Base-by-base conservation (phyloP, 2,113 vertebrate genomes). In the Xenus cinereus region DNA sequence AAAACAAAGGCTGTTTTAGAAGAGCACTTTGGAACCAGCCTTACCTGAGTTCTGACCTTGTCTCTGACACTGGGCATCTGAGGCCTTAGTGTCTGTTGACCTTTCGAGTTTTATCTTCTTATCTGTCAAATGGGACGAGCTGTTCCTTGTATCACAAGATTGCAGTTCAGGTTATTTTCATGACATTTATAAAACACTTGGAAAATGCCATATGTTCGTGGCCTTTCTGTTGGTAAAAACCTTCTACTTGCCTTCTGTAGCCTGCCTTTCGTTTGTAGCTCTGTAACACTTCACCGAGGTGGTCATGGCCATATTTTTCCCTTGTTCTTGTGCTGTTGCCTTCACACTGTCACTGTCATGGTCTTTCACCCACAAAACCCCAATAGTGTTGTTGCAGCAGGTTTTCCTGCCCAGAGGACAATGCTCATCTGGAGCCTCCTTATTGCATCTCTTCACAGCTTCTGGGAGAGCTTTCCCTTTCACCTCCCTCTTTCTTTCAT, bases 261-360 rank as follows among this genome's bases (percentile, higher is more conserved):
- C 66, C 54, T 51, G 10, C 20, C 43, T 89, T 84, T 89, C 24
- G 5, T 73, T 45, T 48, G 32, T 9, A n/a, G 14, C 46, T 51
- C 48, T 69, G 45, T 51, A 54, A 64, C 20, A 14, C 37, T 66
- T 89, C 69, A 46, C 35, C n/a, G 63, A 41, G 33, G 18, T 19
- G 22, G 33, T 73, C 22, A 56, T 4, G 5, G 43, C 0, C 0
- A 16, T 62, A 20, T 57, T 87, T 93, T 89, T 32, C 37, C 54
- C 21, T 54, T 62, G 24, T 66, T 86, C 43, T 67, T 32, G 14
- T 69, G 14, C 33, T 62, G 64, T 39, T 81, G 17, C 39, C 89
- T 83, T 73, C 50, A 27, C 2, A 5, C 23, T 3, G 0, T 13
- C 66, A 27, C 20, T 51, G 23, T 73, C 80, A 68, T 0, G 0